Evolutionary conservation across 1,140 invertebrate genomes (phyloP), one percentile per base, ranked within the genome.

Genomic region (Glossosoma conforme): DNA sequence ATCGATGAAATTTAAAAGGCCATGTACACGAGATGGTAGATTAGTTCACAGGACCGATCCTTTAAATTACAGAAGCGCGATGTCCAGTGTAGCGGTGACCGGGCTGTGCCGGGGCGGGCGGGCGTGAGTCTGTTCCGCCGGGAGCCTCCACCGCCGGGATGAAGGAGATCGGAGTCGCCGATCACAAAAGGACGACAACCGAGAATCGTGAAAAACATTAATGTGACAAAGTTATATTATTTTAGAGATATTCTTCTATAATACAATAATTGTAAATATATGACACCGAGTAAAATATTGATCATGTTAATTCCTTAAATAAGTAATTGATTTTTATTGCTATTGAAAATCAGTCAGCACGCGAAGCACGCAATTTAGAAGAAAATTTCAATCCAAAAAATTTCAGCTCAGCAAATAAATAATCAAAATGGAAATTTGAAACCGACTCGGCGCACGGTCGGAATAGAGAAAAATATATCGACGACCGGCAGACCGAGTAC

Each of bases 321-420:
- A 75, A 70, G 72, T 75, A 75, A 75, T 75, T 75, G 71, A 74
- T 70, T 74, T 74, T 75, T 74, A 75, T 75, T 75, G 72, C 72
- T 75, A 75, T 75, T 74, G 72, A 75, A 75, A 75, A 75, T 75
- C 72, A 75, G 72, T 74, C 72, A 74, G 72, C 72, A 75, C 72
- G 72, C 72, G 67, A 75, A 75, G 72, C 72, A 75, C 71, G 70
- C 71, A 73, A 75, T 74, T 69, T 70, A 75, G 72, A 74, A 75
- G 72, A 73, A 74, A 53, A 43, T 33, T 46, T 42, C 46, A 52
- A 51, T 46, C 28, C 32, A 44, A 56, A 46, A 55, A 55, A 32
- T 49, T 42, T 51, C 48, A 51, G 48, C 48, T 44, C 40, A 17
- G 48, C 48, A 51, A 51, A 51, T 17, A n/a, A 51, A 35, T n/a